Percentiles rank a stretch among this genome's conserved stretches.
These are phyloP conservation scores for Andrena fulva DNA, from an alignment of 2,888 invertebrate species.

Conservation along the genomic window DNA sequence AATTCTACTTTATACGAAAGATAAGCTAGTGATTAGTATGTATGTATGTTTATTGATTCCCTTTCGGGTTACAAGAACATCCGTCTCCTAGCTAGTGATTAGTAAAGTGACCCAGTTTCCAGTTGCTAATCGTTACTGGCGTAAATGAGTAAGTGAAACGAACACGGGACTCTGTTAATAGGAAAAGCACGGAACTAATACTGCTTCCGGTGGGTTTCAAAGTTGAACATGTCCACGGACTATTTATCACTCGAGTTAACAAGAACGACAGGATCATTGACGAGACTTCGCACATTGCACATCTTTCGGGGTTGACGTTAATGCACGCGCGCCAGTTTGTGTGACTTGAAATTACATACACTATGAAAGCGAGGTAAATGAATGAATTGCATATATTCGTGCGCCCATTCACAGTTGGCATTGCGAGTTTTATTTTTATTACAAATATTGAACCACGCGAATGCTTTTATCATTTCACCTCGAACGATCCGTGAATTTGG, in stretches of 20 bases:
- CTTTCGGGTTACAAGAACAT: no score
- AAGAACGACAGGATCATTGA: constrained; percentile 4
- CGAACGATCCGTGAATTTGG: no score
- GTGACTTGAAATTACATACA: not conserved
- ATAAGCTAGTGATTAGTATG: no score
- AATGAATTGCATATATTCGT: not conserved
- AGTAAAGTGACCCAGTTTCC: no score
- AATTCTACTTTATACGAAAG: no score
- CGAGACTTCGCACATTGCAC: constrained; percentile 1
- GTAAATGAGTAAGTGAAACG: not conserved
- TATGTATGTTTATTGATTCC: no score
- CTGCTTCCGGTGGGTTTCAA: constrained; percentile 8
- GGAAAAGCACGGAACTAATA: constrained; percentile 19
- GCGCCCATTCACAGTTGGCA: not conserved
- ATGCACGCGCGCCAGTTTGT: not conserved
- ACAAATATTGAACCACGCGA: not conserved
- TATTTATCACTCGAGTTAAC: constrained; percentile 23
- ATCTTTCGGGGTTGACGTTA: not conserved
- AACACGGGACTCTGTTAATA: not conserved
- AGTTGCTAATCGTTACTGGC: no score
- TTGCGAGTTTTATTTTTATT: not conserved
- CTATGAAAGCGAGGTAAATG: not conserved
- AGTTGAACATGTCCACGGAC: not conserved
- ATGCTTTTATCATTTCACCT: constrained; percentile 3
- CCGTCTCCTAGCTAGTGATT: no score